Conservation (phyloP, 92 coral and sea anemone genomes). For the Montipora capitata region DNA sequence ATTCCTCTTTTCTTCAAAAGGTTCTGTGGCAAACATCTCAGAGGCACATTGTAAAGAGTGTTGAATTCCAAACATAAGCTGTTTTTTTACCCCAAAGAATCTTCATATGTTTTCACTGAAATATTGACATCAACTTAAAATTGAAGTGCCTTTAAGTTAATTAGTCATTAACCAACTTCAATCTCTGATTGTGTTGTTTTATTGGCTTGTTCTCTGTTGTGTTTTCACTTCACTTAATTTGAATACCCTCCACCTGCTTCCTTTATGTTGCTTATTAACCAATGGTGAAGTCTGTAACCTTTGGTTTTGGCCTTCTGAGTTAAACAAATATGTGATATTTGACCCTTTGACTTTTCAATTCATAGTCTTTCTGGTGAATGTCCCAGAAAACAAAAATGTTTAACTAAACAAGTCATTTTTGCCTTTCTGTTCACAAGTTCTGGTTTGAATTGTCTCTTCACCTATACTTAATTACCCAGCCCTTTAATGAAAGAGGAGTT, state of each 20-base stretch:
- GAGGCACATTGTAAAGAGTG: background rate
- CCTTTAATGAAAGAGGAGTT: too few relatives aligned
- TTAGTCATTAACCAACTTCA: constrained; percentile 50
- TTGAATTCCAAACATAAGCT: background rate
- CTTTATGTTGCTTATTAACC: background rate
- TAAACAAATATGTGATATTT: background rate
- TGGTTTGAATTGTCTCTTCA: too few relatives aligned
- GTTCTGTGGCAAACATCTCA: background rate
- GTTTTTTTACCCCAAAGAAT: background rate
- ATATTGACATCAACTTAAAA: constrained; percentile 25
- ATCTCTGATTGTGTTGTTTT: background rate
- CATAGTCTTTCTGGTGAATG: background rate
- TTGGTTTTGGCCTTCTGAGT: constrained; percentile 12
- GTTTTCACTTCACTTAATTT: constrained; percentile 45
- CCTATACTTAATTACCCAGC: too few relatives aligned
- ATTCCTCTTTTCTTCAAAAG: background rate
- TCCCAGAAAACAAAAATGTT: background rate
- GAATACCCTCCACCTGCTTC: constrained; percentile 38
- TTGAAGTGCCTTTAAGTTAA: constrained; percentile 41
- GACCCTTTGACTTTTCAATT: background rate
- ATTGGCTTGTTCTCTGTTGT: constrained; percentile 32
- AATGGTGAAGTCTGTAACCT: constrained; percentile 11
- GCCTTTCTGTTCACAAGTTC: too few relatives aligned
- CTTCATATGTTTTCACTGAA: constrained; percentile 19
- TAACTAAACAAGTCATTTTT: background rate